A percentile compares a stretch with the other conserved stretches of the same genome.
phyloP scores from a whole-genome alignment of 2,113 vertebrate genomes.

The Anoura caudifer region DNA sequence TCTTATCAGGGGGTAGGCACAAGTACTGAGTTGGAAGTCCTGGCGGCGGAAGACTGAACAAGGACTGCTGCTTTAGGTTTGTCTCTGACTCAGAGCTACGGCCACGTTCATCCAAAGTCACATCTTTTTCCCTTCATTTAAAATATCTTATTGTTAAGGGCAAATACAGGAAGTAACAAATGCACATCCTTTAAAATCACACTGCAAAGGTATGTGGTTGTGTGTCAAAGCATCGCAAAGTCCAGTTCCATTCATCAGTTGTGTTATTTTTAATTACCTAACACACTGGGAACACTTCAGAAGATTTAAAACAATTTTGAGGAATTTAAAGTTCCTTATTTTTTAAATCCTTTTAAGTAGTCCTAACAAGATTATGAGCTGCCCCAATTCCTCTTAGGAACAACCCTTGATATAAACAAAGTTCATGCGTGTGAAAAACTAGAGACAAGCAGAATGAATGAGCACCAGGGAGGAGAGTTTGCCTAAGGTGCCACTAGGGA shows the following conservation, averaged over 20 bases:
- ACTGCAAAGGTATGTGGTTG: background rate
- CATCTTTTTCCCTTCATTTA: background rate
- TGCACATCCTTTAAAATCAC: background rate
- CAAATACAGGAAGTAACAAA: slow-evolving; percentile 7
- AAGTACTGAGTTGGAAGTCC: slow-evolving; percentile 44
- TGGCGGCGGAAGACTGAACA: background rate
- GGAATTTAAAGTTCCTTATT: background rate
- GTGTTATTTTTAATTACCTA: background rate
- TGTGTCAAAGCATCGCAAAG: background rate
- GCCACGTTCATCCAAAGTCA: background rate
- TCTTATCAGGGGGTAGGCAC: background rate
- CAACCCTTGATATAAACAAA: background rate
- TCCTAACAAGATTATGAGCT: background rate
- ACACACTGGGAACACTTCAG: background rate
- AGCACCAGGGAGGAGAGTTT: background rate
- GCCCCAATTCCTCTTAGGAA: background rate
- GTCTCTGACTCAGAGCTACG: background rate
- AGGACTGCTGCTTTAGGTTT: background rate
- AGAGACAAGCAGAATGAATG: background rate
- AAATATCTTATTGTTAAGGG: slow-evolving; percentile 5
- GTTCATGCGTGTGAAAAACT: background rate
- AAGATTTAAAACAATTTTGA: background rate
- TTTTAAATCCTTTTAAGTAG: background rate
- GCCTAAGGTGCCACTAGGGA: background rate
- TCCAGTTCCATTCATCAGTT: fast-evolving